phyloP scores from a whole-genome alignment of 2,113 vertebrate genomes.

The Rutilus rutilus region DNA sequence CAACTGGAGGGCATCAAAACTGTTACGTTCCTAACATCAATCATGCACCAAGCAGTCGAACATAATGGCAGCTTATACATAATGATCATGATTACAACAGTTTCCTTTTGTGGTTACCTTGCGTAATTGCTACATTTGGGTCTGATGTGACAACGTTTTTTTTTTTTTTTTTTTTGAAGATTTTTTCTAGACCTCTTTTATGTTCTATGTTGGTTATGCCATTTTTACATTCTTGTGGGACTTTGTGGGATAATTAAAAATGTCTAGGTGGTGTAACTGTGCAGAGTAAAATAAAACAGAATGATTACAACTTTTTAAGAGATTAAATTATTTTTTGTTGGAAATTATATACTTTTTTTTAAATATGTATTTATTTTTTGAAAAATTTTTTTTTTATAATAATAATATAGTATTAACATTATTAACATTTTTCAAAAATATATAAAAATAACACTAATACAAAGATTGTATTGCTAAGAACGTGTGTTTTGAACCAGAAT shows the following conservation, averaged over 20 bases:
- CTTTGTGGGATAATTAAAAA: neutral
- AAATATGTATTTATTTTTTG: no score
- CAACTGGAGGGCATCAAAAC: constrained; percentile 11
- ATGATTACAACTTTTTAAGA: neutral
- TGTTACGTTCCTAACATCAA: constrained; percentile 1
- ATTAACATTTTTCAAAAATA: neutral
- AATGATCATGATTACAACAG: constrained; percentile 28
- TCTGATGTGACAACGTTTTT: neutral
- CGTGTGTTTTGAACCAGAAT: neutral
- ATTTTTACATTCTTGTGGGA: neutral
- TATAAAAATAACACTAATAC: neutral
- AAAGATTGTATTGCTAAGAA: neutral
- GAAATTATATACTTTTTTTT: neutral
- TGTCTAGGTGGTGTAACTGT: neutral
- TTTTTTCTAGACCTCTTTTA: neutral
- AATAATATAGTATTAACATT: no score
- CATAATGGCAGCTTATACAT: constrained; percentile 8
- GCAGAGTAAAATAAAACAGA: neutral
- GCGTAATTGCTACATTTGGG: neutral
- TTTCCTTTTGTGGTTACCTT: neutral
- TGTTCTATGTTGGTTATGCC: neutral
- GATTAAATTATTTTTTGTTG: neutral
- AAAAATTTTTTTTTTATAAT: no score
- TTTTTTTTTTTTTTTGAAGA: neutral
- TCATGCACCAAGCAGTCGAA: neutral